These are phyloP conservation scores for Psittacara wagleri DNA, from an alignment of 2,113 vertebrate species.

Conservation along the genomic window DNA sequence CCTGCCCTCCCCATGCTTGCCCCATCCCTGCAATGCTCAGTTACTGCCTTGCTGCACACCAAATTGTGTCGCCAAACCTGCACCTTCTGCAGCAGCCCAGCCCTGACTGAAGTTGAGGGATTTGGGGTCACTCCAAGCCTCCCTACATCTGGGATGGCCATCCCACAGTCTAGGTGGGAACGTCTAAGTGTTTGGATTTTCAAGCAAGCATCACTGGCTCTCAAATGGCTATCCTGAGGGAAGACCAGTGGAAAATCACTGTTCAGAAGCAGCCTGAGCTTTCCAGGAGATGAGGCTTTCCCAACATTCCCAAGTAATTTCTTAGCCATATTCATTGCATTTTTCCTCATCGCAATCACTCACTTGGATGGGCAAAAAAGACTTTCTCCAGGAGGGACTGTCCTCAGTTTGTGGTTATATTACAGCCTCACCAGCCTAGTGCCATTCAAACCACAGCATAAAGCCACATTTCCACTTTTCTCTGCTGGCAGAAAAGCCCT, in stretches of 20 bases:
- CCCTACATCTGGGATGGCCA: no score
- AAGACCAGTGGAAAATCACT: background rate
- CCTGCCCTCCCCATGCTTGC: background rate
- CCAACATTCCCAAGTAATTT: background rate
- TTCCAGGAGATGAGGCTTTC: background rate
- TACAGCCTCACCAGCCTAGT: background rate
- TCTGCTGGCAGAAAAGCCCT: background rate
- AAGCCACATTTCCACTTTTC: background rate
- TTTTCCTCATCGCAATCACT: background rate
- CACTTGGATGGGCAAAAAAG: background rate
- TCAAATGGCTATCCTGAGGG: fast-evolving
- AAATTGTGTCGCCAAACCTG: fast-evolving
- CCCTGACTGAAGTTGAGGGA: background rate
- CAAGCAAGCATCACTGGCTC: fast-evolving
- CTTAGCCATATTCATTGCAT: background rate
- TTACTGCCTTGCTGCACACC: background rate
- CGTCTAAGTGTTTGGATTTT: background rate
- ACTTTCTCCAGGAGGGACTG: background rate
- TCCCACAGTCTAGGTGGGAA: background rate
- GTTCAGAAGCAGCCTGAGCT: background rate
- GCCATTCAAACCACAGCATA: background rate
- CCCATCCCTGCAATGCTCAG: background rate
- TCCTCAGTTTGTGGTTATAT: background rate
- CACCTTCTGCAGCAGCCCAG: background rate
- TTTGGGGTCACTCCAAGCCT: background rate